These are phyloP conservation scores for Cataglyphis livida DNA, from an alignment of 2,888 invertebrate genomes.

Conservation along the genomic window DNA sequence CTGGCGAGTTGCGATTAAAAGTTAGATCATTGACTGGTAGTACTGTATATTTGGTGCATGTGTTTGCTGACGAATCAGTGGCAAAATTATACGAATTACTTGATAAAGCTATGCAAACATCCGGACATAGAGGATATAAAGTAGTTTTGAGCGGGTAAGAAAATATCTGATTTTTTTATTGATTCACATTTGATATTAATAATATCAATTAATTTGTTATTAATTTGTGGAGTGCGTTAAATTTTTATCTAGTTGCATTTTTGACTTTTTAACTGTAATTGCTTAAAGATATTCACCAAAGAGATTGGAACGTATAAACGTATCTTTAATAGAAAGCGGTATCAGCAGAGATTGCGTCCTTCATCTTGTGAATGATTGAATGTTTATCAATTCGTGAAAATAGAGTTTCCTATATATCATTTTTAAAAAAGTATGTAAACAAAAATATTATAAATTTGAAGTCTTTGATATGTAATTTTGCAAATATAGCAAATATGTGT, in stretches of 20 bases:
- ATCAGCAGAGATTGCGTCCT: constrained; percentile 81
- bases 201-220: not conserved
- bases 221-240: not conserved
- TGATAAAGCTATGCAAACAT: constrained; percentile 75
- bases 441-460: not conserved
- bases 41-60: constrained; percentile 79
- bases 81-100: constrained; percentile 79
- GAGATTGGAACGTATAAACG: constrained; percentile 74
- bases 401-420: not conserved
- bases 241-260: not conserved
- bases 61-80: constrained; percentile 79
- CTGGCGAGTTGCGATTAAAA: constrained; percentile 78
- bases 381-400: not conserved
- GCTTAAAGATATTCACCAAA: constrained; percentile 77
- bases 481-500: not conserved
- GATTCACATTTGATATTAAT: not conserved
- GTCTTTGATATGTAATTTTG: constrained; percentile 3
- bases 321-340: constrained; percentile 77
- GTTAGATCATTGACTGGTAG: constrained; percentile 80
- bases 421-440: not conserved
- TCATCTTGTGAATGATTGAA: constrained; percentile 79
- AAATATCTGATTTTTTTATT: not conserved
- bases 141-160: constrained; percentile 80
- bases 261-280: not conserved
- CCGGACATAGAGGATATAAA: constrained; percentile 76